Evolutionary conservation across 2,797 vertebrate genomes (phyloP).

Genomic region (Pampus argenteus): DNA sequence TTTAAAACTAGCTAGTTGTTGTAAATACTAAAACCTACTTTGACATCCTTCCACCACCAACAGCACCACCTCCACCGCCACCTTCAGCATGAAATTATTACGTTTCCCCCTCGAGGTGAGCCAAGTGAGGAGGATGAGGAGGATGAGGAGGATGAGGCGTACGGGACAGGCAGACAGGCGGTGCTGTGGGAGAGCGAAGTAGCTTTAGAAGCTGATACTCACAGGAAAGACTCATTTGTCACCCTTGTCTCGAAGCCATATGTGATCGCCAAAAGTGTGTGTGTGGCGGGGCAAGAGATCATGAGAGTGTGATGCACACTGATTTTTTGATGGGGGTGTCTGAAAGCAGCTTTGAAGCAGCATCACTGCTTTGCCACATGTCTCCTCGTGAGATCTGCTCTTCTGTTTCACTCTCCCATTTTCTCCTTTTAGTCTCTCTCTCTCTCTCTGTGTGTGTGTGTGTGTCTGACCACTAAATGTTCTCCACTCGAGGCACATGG

Average conservation of each 20-base stretch:
- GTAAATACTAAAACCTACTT: too few relatives aligned
- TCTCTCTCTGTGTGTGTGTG: constrained; percentile 11
- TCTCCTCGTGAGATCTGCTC: constrained; percentile 32
- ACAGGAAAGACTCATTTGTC: constrained; percentile 80
- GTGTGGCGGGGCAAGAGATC: constrained; percentile 48
- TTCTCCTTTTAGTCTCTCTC: constrained; percentile 29
- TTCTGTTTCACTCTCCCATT: constrained; percentile 24
- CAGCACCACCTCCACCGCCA: constrained; percentile 19
- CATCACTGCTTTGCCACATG: constrained; percentile 49
- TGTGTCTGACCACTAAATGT: constrained; percentile 68
- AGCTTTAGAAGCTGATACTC: constrained; percentile 73
- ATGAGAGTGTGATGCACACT: constrained; percentile 55
- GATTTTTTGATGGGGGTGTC: constrained; percentile 33
- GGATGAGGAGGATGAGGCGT: constrained; percentile 57
- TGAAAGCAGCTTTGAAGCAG: constrained; percentile 59
- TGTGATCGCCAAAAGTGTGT: constrained; percentile 63
- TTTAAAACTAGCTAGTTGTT: background rate
- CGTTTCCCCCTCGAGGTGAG: constrained; percentile 85
- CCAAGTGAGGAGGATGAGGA: constrained; percentile 54
- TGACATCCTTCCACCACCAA: constrained; percentile 69
- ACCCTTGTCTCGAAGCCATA: constrained; percentile 72
- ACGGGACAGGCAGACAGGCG: constrained; percentile 61
- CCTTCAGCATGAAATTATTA: constrained; percentile 87
- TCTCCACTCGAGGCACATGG: constrained; percentile 68
- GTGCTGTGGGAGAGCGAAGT: constrained; percentile 64